Evolutionary conservation across 2,797 vertebrate genomes (phyloP).

Genomic region (Pachyuromys duprasi): DNA sequence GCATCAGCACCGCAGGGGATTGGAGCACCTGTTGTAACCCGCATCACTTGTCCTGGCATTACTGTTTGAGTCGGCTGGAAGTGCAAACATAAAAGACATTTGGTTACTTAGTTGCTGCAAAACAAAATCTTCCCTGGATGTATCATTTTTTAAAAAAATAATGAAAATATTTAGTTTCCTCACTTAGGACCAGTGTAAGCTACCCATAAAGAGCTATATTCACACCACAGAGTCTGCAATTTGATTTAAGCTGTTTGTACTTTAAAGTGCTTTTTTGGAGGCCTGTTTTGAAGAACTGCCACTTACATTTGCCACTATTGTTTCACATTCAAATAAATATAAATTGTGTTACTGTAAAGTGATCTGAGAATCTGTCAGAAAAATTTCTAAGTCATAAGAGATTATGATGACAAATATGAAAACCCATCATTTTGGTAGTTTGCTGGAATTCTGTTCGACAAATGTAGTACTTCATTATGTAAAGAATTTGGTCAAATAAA

Average conservation of each 20-base stretch:
- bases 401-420: constrained; percentile 45
- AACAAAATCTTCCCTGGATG: constrained; percentile 48
- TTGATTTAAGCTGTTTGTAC: constrained; percentile 35
- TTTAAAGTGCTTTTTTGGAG: constrained; percentile 28
- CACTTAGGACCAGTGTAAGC: constrained; percentile 30
- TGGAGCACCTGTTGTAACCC: constrained; percentile 98
- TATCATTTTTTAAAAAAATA: constrained; percentile 63
- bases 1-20: constrained; percentile 99
- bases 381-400: constrained; percentile 27
- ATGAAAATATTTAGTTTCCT: constrained; percentile 53
- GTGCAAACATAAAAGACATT: constrained; percentile 59
- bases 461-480: constrained; percentile 24
- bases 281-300: constrained; percentile 40
- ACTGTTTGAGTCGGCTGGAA: constrained; percentile 97
- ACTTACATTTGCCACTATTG: constrained; percentile 16
- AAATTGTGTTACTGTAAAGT: constrained; percentile 47
- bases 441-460: constrained; percentile 44
- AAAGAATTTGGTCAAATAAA: constrained; percentile 58
- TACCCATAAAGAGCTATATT: not conserved
- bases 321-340: constrained; percentile 41
- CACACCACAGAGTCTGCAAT: constrained; percentile 30
- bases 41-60: constrained; percentile 99
- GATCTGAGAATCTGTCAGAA: constrained; percentile 12
- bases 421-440: not conserved
- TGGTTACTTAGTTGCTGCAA: constrained; percentile 51